phyloP scores from a whole-genome alignment of 2,888 invertebrate species.

The Cancer borealis region DNA sequence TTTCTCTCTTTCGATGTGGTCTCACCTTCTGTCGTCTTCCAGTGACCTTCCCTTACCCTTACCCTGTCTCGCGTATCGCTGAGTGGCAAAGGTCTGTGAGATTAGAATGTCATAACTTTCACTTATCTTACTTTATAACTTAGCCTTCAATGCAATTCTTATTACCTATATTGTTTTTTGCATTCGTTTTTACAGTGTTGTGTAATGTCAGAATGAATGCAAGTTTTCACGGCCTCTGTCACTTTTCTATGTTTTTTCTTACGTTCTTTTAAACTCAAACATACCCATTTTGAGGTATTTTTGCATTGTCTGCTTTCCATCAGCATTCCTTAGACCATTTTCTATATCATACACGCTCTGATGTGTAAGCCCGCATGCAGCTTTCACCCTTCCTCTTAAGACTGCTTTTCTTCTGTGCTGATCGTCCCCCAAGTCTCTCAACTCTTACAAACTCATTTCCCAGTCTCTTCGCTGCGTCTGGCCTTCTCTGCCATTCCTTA shows the following conservation, averaged over 20 bases:
- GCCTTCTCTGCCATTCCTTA: slow-evolving; percentile 5
- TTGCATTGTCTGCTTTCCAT: neutral
- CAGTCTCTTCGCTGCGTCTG: neutral
- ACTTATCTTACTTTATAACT: slow-evolving; percentile 11
- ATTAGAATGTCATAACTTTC: neutral
- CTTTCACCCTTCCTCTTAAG: neutral
- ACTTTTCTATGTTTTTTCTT: neutral
- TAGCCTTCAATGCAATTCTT: neutral
- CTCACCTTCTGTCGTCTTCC: neutral
- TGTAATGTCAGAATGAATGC: neutral
- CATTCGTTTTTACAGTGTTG: neutral
- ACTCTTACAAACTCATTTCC: neutral
- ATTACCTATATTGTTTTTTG: neutral
- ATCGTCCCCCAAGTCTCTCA: neutral
- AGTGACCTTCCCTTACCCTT: neutral
- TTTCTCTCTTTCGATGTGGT: too few relatives aligned
- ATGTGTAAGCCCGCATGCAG: neutral
- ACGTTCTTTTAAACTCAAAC: neutral
- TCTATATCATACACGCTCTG: neutral
- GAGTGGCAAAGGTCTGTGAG: neutral
- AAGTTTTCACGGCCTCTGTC: neutral
- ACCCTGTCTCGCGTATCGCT: neutral
- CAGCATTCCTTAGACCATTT: neutral
- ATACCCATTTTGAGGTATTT: neutral
- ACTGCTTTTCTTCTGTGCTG: neutral